A percentile compares a stretch with the other conserved stretches of the same genome.
These are phyloP conservation scores for Ophion ellenae DNA, from an alignment of 2,888 invertebrate genomes.

Conservation along the genomic window DNA sequence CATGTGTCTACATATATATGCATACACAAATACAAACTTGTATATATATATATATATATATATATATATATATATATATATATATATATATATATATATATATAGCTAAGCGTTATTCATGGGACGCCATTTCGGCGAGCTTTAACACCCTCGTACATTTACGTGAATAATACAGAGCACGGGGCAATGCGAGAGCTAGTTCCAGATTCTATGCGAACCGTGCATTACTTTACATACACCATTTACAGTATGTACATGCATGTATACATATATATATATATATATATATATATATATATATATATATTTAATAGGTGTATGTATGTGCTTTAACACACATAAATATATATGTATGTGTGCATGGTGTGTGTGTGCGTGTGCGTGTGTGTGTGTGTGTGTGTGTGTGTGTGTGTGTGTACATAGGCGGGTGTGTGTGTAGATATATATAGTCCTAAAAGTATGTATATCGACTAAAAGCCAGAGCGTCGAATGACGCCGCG, in stretches of 20 bases:
- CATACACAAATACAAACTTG: not conserved
- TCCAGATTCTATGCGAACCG: slow-evolving; percentile 49
- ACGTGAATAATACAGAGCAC: slow-evolving; percentile 57
- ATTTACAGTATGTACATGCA: slow-evolving; percentile 7
- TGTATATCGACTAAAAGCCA: slow-evolving; percentile 4
- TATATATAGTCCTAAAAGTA: not conserved
- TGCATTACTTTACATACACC: slow-evolving; percentile 29
- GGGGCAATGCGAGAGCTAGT: slow-evolving; percentile 45
- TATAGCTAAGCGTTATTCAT: slow-evolving; percentile 71
- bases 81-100: slow-evolving; percentile 30
- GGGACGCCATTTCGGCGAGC: slow-evolving; percentile 77
- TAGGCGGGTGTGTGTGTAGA: too few relatives aligned
- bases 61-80: slow-evolving; percentile 35
- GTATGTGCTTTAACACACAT: too few relatives aligned
- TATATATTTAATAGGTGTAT: too few relatives aligned
- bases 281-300: too few relatives aligned
- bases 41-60: slow-evolving; percentile 50
- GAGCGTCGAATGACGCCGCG: slow-evolving; percentile 14
- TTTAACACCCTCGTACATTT: slow-evolving; percentile 73
- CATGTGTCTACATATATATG: not conserved
- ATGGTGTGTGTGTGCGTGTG: too few relatives aligned
- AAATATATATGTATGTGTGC: too few relatives aligned
- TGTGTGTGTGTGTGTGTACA: too few relatives aligned
- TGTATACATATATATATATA: not conserved
- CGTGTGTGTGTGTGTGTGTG: too few relatives aligned